Conservation (phyloP, 2,888 invertebrate species). For the Tinea trinotella region DNA sequence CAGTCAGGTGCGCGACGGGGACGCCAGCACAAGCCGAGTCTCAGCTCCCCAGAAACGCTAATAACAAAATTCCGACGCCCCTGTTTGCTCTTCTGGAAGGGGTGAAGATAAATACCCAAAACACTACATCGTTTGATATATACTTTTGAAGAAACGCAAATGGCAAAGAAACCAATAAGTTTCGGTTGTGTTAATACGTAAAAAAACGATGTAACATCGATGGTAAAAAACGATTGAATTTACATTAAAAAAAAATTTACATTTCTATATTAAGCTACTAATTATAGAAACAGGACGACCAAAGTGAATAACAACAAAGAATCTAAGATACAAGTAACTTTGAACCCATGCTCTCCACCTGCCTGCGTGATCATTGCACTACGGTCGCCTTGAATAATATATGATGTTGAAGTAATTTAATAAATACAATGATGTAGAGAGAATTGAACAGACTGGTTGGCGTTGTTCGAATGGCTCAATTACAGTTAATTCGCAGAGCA, state of each 20-base stretch:
- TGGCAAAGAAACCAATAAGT: no score
- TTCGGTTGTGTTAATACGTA: no score
- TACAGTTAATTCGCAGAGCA: conserved; percentile 70
- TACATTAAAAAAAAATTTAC: no score
- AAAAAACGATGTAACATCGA: no score
- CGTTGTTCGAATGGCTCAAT: conserved; percentile 69
- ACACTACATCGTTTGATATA: background rate
- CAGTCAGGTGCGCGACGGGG: conserved; percentile 68
- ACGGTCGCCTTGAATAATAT: no score
- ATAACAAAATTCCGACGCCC: conserved; percentile 70
- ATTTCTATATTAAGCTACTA: no score
- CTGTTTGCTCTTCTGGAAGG: conserved; percentile 64
- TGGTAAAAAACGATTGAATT: no score
- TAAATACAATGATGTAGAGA: background rate
- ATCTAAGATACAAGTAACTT: background rate
- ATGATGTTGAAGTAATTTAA: background rate
- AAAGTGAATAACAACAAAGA: background rate
- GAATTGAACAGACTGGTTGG: conserved; percentile 29
- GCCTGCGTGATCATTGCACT: no score
- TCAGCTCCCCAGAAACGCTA: conserved; percentile 61
- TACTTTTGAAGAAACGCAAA: background rate
- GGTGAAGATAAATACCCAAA: conserved; percentile 65
- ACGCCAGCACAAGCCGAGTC: conserved; percentile 24
- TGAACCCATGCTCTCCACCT: no score
- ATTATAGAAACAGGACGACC: no score